phyloP scores from a whole-genome alignment of 2,797 vertebrate genomes.

The Trachurus trachurus region DNA sequence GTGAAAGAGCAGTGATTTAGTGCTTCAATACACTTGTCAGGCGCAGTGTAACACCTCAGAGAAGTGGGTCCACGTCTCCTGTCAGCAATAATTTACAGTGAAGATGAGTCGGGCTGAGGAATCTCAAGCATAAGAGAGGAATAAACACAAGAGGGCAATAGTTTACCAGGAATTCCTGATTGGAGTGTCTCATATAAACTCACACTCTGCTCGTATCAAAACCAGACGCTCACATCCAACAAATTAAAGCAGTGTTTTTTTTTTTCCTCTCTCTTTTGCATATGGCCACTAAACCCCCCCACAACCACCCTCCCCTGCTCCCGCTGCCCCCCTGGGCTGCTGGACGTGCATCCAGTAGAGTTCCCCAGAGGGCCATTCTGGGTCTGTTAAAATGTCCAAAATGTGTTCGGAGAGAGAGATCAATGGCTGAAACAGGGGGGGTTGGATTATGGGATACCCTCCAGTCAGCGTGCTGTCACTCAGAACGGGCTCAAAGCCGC shows the following conservation, averaged over 20 bases:
- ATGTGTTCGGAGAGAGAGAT: slow-evolving; percentile 64
- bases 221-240: slow-evolving; percentile 44
- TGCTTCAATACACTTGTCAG: slow-evolving; percentile 61
- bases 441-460: slow-evolving; percentile 64
- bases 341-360: slow-evolving; percentile 30
- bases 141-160: slow-evolving; percentile 88
- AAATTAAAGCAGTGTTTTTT: slow-evolving; percentile 43
- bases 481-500: slow-evolving; percentile 56
- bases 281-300: slow-evolving; percentile 33
- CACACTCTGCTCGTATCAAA: slow-evolving; percentile 48
- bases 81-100: slow-evolving; percentile 57
- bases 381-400: slow-evolving; percentile 59
- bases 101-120: slow-evolving; percentile 39
- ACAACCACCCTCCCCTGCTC: slow-evolving; percentile 10
- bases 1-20: slow-evolving; percentile 65
- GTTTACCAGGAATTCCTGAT: slow-evolving; percentile 79
- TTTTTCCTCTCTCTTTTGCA: slow-evolving; percentile 19
- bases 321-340: slow-evolving; percentile 12
- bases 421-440: slow-evolving; percentile 43
- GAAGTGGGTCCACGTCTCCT: slow-evolving; percentile 47
- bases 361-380: slow-evolving; percentile 50
- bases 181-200: slow-evolving; percentile 42
- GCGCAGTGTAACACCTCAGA: slow-evolving; percentile 65
- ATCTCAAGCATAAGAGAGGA: slow-evolving; percentile 56
- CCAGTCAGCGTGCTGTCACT: slow-evolving; percentile 66